A percentile compares a stretch with the other conserved stretches of the same genome.
These are phyloP conservation scores for Mirounga angustirostris DNA, from an alignment of 2,113 vertebrate species.

Conservation along the genomic window DNA sequence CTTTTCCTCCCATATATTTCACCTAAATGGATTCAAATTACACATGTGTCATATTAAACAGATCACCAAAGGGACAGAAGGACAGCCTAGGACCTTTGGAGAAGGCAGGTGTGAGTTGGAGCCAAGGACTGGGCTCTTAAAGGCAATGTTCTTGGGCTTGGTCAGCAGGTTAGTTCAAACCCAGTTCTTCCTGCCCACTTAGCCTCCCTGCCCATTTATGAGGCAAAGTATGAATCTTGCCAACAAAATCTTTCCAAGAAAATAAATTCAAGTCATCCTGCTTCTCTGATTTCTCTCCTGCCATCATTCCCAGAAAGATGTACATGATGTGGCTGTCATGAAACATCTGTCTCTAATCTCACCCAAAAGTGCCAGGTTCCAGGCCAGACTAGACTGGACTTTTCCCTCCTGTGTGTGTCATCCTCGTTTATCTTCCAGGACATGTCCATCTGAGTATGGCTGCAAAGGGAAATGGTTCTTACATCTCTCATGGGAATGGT, in stretches of 20 bases:
- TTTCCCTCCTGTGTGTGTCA: slow-evolving; percentile 35
- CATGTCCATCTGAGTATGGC: slow-evolving; percentile 29
- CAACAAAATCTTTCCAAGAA: slow-evolving; percentile 78
- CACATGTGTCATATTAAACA: neutral
- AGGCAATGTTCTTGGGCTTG: neutral
- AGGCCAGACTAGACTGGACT: slow-evolving; percentile 40
- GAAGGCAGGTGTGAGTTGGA: neutral
- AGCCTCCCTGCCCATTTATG: slow-evolving; percentile 52
- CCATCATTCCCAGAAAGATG: slow-evolving; percentile 65
- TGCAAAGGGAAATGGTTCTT: slow-evolving; percentile 49
- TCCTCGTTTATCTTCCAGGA: slow-evolving; percentile 53
- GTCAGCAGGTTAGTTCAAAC: slow-evolving; percentile 1
- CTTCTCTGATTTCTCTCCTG: slow-evolving; percentile 63
- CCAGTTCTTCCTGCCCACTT: slow-evolving; percentile 7
- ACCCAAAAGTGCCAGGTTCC: slow-evolving; percentile 53
- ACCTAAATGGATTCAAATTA: slow-evolving; percentile 14
- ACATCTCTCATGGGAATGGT: slow-evolving; percentile 2
- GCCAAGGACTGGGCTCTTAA: neutral
- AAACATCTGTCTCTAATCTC: slow-evolving; percentile 59
- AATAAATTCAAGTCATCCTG: slow-evolving; percentile 56
- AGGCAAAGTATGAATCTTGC: slow-evolving; percentile 63
- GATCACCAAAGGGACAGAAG: neutral
- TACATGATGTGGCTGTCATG: neutral
- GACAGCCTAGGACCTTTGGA: neutral
- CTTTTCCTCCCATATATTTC: neutral